These are phyloP conservation scores for Myotis myotis DNA, from an alignment of 2,797 vertebrate species.

Conservation along the genomic window DNA sequence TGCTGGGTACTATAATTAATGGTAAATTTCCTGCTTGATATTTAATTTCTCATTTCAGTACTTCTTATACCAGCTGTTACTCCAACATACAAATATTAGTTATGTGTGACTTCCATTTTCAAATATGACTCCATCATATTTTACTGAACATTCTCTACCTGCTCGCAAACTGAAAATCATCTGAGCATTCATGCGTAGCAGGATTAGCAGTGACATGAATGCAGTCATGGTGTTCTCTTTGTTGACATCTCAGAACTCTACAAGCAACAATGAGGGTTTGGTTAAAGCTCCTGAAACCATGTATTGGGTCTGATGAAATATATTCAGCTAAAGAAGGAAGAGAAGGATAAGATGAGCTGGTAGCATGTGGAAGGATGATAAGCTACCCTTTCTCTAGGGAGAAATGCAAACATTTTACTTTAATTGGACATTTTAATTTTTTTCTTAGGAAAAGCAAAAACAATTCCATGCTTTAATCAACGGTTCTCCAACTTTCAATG, in stretches of 20 bases:
- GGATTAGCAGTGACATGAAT: not conserved
- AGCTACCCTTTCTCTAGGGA: not conserved
- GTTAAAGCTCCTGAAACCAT: not conserved
- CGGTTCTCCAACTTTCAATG: not conserved
- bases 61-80: not conserved
- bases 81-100: not conserved
- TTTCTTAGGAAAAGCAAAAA: not conserved
- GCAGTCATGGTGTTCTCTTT: not conserved
- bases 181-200: not conserved
- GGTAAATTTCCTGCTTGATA: not conserved
- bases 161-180: not conserved
- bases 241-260: not conserved
- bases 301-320: not conserved
- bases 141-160: not conserved
- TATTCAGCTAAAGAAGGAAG: not conserved
- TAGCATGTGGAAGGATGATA: not conserved
- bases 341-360: not conserved
- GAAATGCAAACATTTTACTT: not conserved
- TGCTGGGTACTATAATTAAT: not conserved
- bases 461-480: not conserved
- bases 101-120: not conserved
- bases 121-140: not conserved
- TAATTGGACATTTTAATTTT: not conserved
- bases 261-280: not conserved
- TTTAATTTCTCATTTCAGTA: conserved; percentile 12